A percentile compares a stretch with the other conserved stretches of the same genome.
These are phyloP conservation scores for Sorex fumeus DNA, from an alignment of 2,113 vertebrate species.

Conservation along the genomic window DNA sequence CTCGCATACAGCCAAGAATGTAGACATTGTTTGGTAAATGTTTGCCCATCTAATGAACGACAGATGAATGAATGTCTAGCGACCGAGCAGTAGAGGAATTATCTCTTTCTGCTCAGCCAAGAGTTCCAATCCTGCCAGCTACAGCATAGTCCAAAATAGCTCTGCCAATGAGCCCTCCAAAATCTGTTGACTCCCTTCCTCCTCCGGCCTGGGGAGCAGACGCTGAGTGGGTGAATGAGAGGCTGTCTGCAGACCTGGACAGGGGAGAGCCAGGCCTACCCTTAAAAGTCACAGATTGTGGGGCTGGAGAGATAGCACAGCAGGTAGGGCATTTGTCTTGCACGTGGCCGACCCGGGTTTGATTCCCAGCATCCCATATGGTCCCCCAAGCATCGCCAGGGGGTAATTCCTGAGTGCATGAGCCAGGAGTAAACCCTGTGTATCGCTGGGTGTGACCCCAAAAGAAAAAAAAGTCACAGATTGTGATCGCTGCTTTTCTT, in stretches of 20 bases:
- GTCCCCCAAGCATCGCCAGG: no score
- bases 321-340: no score
- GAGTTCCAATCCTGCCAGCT: not conserved
- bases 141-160: not conserved
- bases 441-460: no score
- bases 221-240: not conserved
- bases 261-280: not conserved
- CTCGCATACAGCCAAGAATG: slow-evolving; percentile 51
- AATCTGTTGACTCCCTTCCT: not conserved
- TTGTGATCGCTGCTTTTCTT: not conserved
- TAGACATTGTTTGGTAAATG: slow-evolving; percentile 44
- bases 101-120: slow-evolving; percentile 41
- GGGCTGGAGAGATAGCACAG: no score
- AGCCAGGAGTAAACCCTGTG: no score
- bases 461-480: not conserved
- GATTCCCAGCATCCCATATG: no score
- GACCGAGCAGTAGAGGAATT: not conserved
- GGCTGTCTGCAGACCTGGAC: not conserved
- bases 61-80: slow-evolving; percentile 26
- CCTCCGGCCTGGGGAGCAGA: slow-evolving; percentile 17
- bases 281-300: not conserved
- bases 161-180: not conserved
- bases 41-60: slow-evolving; percentile 47
- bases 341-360: no score
- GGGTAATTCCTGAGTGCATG: no score